phyloP scores from a whole-genome alignment of 92 coral and sea anemone genomes.

The Bergia sp. region DNA sequence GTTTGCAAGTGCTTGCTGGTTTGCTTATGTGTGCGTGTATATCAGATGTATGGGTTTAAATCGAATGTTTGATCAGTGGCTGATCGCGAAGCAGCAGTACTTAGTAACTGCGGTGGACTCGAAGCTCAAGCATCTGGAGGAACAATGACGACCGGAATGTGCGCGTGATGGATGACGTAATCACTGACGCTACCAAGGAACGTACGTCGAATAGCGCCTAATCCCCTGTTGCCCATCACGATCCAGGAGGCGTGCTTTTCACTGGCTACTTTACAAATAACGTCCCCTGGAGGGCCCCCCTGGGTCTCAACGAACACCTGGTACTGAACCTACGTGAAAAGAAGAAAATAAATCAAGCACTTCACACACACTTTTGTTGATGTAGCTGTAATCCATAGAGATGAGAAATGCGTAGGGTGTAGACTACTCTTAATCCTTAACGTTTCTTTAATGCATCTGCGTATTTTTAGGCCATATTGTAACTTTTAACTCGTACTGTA shows the following conservation, averaged over 20 bases:
- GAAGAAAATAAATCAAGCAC: not conserved
- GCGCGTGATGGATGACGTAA: conserved; percentile 73
- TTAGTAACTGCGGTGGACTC: not conserved
- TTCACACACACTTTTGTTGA: not conserved
- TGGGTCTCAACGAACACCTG: conserved; percentile 62
- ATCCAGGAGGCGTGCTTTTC: conserved; percentile 67
- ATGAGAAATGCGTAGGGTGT: too few relatives aligned
- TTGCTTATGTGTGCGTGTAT: too few relatives aligned
- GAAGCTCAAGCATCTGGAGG: conserved; percentile 42
- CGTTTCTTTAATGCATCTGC: too few relatives aligned
- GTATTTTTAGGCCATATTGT: too few relatives aligned
- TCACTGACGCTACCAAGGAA: conserved; percentile 81
- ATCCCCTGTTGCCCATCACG: conserved; percentile 76
- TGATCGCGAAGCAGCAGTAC: not conserved
- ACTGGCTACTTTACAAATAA: conserved; percentile 67
- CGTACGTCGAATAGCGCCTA: conserved; percentile 80
- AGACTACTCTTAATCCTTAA: too few relatives aligned
- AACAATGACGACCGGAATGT: conserved; percentile 66
- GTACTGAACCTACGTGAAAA: conserved; percentile 48
- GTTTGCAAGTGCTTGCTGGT: too few relatives aligned
- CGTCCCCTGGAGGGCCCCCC: conserved; percentile 69
- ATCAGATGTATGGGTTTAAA: too few relatives aligned
- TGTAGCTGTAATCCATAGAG: too few relatives aligned
- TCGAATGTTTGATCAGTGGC: not conserved
- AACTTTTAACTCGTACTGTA: too few relatives aligned